Evolutionary conservation across 2,888 invertebrate species (phyloP).

Genomic region (Acanthosoma haemorrhoidale): DNA sequence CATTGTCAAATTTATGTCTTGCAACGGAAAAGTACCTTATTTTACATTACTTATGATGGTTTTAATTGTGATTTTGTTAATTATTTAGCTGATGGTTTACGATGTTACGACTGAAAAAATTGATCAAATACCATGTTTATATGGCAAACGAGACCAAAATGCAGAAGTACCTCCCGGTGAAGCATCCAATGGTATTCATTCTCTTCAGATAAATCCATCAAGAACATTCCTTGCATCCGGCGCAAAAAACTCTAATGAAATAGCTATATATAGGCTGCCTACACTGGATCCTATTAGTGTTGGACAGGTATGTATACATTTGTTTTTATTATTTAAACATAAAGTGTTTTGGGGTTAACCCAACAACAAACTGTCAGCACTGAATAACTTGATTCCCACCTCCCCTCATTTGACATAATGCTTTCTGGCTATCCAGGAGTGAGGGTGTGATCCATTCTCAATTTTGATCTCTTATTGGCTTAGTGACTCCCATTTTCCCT

Average conservation of each 20-base stretch:
- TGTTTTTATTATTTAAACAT: too few species aligned
- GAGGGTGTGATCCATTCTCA: too few species aligned
- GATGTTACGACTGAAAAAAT: conserved; percentile 81
- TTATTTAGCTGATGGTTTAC: conserved; percentile 74
- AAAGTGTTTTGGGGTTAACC: too few species aligned
- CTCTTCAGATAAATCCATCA: conserved; percentile 90
- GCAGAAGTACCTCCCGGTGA: conserved; percentile 50
- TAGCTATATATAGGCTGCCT: conserved; percentile 86
- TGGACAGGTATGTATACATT: conserved; percentile 60
- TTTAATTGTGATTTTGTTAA: conserved; percentile 5
- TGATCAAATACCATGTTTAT: conserved; percentile 82
- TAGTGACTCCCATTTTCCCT: too few species aligned
- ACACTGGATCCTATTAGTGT: conserved; percentile 91
- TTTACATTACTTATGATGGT: not conserved
- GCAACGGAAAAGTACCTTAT: not conserved
- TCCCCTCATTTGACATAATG: too few species aligned
- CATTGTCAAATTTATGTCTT: not conserved
- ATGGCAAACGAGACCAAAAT: conserved; percentile 54
- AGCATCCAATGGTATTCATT: conserved; percentile 82
- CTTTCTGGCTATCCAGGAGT: too few species aligned
- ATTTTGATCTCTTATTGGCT: too few species aligned
- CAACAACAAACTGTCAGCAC: too few species aligned
- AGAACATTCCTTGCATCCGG: conserved; percentile 85
- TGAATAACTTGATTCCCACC: too few species aligned
- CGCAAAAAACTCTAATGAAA: conserved; percentile 84